Conservation (phyloP, 2,797 vertebrate genomes). For the Antennarius maculatus region DNA sequence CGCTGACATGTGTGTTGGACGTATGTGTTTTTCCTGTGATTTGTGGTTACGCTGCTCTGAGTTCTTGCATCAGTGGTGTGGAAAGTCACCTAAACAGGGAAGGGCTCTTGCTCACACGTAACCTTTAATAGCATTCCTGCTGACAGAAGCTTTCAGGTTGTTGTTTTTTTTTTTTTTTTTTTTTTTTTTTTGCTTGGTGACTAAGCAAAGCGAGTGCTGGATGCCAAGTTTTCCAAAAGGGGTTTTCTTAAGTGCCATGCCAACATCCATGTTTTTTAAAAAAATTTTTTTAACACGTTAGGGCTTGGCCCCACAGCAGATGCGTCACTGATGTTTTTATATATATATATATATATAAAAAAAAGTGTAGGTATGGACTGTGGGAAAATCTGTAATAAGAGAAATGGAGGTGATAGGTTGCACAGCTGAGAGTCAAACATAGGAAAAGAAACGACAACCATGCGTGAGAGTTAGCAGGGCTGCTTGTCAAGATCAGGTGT, state of each 20-base stretch:
- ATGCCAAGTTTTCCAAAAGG: slow-evolving; percentile 53
- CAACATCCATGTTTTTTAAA: neutral
- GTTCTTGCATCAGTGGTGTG: slow-evolving; percentile 30
- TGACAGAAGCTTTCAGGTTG: slow-evolving; percentile 24
- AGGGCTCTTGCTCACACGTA: slow-evolving; percentile 38
- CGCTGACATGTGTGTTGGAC: slow-evolving; percentile 7
- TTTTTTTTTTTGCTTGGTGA: slow-evolving; percentile 31
- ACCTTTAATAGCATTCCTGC: slow-evolving; percentile 37
- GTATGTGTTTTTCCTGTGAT: slow-evolving; percentile 30
- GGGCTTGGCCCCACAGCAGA: slow-evolving; percentile 8
- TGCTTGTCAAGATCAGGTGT: no score
- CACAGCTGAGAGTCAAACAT: neutral
- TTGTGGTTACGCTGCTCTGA: slow-evolving; percentile 45
- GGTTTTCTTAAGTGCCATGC: slow-evolving; percentile 29
- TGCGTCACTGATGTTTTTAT: slow-evolving; percentile 4
- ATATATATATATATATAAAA: neutral
- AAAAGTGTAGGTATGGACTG: slow-evolving; percentile 1
- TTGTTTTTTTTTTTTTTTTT: slow-evolving; percentile 23
- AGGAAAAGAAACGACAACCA: no score
- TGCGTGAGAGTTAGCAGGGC: no score
- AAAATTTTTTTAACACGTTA: slow-evolving; percentile 36
- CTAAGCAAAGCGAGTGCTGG: slow-evolving; percentile 38
- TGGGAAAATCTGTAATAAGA: slow-evolving; percentile 40
- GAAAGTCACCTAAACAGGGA: slow-evolving; percentile 64
- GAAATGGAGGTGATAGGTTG: neutral